Evolutionary conservation across 2,113 vertebrate species (phyloP).

Genomic region (Pseudonaja textilis): DNA sequence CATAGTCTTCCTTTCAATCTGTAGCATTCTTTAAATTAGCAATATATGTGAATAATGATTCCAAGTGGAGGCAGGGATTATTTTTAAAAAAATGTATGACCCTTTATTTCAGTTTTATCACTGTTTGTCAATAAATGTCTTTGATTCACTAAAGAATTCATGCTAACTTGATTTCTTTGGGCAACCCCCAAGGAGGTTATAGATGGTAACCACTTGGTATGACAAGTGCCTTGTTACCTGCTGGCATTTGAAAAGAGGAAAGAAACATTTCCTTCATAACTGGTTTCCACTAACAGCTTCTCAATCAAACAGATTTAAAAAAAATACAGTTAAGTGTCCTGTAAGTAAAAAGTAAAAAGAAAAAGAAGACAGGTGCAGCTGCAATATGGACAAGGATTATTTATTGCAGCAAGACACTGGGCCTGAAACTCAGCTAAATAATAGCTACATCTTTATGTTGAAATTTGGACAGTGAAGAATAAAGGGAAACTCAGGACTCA

Average conservation of each 20-base stretch:
- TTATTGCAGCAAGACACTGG: neutral
- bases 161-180: slow-evolving; percentile 40
- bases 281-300: slow-evolving; percentile 39
- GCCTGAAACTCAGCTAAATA: slow-evolving; percentile 17
- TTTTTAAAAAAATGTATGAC: neutral
- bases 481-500: slow-evolving; percentile 1
- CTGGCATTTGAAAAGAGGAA: slow-evolving; percentile 28
- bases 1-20: slow-evolving; percentile 17
- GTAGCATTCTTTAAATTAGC: slow-evolving; percentile 36
- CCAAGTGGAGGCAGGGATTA: slow-evolving; percentile 3
- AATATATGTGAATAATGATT: slow-evolving; percentile 35
- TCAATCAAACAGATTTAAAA: slow-evolving; percentile 38
- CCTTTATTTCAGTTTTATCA: slow-evolving; percentile 28
- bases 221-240: slow-evolving; percentile 43
- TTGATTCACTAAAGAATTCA: slow-evolving; percentile 35
- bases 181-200: slow-evolving; percentile 32
- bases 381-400: slow-evolving; percentile 20
- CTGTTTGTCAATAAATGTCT: slow-evolving; percentile 28
- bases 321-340: slow-evolving; percentile 16
- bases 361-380: slow-evolving; percentile 34
- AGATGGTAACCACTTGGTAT: slow-evolving; percentile 35
- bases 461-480: slow-evolving; percentile 26
- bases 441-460: slow-evolving; percentile 7
- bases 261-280: slow-evolving; percentile 43
- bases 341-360: slow-evolving; percentile 6